Evolutionary conservation across 2,888 invertebrate genomes (phyloP), one percentile per base, ranked within the genome.

Genomic region (Plebejus anna): DNA sequence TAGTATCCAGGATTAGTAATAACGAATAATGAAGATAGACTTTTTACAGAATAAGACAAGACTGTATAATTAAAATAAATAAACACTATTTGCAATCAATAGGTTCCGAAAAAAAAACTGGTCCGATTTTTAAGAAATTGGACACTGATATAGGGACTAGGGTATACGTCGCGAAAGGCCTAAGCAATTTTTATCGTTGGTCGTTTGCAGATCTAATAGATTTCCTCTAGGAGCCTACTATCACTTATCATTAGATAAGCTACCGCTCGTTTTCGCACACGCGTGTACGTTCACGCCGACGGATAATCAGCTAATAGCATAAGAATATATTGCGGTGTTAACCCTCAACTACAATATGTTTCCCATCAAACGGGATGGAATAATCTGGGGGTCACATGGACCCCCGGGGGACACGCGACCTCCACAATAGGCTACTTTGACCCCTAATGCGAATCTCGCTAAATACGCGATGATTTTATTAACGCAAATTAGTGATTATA

Each of bases 331-430:
- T 13, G 72, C 72, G 22, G 72, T 38, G 71, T 71, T 71, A 71
- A 72, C 47, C 42, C 71, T 42, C 38, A 71, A 71, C n/a, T 73
- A 73, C 73, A 73, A 51, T 51, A 75, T 57, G 51, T 55, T 75
- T 73, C 70, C 75, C 55, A 76, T 75, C 78, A 51, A 59, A 28
- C 66, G 38, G n/a, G 11, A 55, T 32, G 76, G 76, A 76, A 76
- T 76, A 70, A 77, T 75, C 75, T 36, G 22, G 13, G 71, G 77
- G 71, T 61, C 71, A 55, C n/a, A 11, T 55, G 55, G 42, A 42
- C 55, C 73, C 51, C 73, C 2, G 72, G 42, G 72, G 38, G 47
- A 22, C 72, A 72, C 73, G 51, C 73, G 51, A 73, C 51, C 28
- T 5, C 32, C 66, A 66, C 66, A 66, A 66, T 36, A 6, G 66